These are phyloP conservation scores for Cecidostiba fungosa DNA, from an alignment of 2,888 invertebrate genomes.

Conservation along the genomic window DNA sequence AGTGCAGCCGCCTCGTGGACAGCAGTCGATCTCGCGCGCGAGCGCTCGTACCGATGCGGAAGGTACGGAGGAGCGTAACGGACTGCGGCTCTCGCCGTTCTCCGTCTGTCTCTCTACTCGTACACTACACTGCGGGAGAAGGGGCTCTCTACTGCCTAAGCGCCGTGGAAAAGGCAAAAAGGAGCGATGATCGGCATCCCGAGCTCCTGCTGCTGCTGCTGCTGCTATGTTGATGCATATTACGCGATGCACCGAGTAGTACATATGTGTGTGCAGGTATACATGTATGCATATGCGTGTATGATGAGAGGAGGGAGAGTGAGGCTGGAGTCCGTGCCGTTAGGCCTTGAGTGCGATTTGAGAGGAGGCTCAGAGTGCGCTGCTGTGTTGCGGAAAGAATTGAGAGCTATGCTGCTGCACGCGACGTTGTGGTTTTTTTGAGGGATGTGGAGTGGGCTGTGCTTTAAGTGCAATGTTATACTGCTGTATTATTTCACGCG, in stretches of 20 bases:
- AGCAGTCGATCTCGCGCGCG: slow-evolving; percentile 13
- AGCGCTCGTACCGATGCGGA: slow-evolving; percentile 64
- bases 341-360: slow-evolving; percentile 3
- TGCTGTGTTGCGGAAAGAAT: neutral
- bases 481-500: neutral
- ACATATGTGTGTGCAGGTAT: neutral
- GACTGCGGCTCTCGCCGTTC: slow-evolving; percentile 60
- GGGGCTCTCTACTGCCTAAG: neutral
- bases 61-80: slow-evolving; percentile 70
- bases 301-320: neutral
- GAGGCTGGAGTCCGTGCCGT: slow-evolving; percentile 1
- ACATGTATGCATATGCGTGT: neutral
- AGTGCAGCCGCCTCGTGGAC: neutral
- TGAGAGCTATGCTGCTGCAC: neutral
- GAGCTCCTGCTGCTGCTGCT: neutral
- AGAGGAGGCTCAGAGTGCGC: neutral
- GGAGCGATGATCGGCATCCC: neutral
- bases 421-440: neutral
- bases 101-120: neutral
- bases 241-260: neutral
- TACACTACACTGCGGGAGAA: neutral
- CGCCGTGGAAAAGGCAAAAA: slow-evolving; percentile 21
- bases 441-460: no score
- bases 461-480: neutral
- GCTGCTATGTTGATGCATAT: neutral